Conservation (phyloP, 2,797 vertebrate genomes). For the Threskiornis aethiopicus region DNA sequence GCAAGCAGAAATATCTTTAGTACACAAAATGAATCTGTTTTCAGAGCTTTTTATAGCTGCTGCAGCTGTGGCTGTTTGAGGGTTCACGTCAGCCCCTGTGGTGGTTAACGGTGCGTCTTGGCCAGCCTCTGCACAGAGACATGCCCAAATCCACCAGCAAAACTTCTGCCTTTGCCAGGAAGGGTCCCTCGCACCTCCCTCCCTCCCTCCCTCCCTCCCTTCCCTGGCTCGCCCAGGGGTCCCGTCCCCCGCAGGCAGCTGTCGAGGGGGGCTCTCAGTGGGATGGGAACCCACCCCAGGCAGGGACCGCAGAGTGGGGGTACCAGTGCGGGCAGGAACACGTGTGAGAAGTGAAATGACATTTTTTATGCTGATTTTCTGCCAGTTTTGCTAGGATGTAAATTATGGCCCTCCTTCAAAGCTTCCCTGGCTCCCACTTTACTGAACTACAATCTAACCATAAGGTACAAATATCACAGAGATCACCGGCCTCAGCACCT, state of each 20-base stretch:
- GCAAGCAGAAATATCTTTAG: background rate
- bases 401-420: background rate
- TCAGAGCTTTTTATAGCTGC: background rate
- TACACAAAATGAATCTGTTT: background rate
- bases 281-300: background rate
- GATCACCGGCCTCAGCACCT: background rate
- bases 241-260: rapidly evolving
- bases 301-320: rapidly evolving
- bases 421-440: background rate
- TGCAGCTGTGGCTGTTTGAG: background rate
- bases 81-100: background rate
- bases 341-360: rapidly evolving
- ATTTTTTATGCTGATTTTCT: background rate
- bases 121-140: background rate
- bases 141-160: background rate
- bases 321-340: background rate
- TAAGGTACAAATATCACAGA: rapidly evolving
- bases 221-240: background rate
- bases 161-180: background rate
- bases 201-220: no score
- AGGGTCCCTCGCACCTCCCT: rapidly evolving
- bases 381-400: background rate
- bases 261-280: rapidly evolving
- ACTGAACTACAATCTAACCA: background rate
- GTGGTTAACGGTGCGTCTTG: rapidly evolving